Base-by-base conservation (phyloP, 2,797 vertebrate genomes). In the Channa striata region DNA sequence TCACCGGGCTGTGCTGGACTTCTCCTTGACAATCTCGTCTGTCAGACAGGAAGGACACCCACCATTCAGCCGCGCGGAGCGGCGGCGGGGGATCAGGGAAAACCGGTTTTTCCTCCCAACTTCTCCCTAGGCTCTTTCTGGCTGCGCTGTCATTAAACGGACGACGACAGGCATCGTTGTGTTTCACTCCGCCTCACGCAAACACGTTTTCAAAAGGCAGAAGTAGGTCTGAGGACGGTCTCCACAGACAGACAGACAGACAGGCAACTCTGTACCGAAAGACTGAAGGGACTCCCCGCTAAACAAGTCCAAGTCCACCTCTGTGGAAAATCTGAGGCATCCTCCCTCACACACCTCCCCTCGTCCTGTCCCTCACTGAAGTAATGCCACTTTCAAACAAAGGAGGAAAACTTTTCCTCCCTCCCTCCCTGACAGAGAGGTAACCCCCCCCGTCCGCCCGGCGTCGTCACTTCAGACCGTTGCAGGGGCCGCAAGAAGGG, bases 31-130 rank as follows among this genome's bases (percentile, higher is more conserved):
- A 50, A 37, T 74, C 63, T 23, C 52, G 36, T 14, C 77, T 70
- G 89, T 82, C 82, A 86, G 34, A 53, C 82, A 79, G 81, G 78
- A 79, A 85, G 81, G 80, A 57, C 77, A 48, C 19, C 57, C 70
- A 66, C 73, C 75, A 57, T 59, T 69, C 72, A 85, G 50, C 12
- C 4, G 46, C 62, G 77, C 74, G 68, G 79, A 74, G 69, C 81
- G 60, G 70, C 60, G 23, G 39, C 1, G 23, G 52, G 39, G 74
- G 40, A 76, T 74, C 64, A 65, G 47, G 77, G 67, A 67, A 60
- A 90, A 82, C 81, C 81, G 90, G 81, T 89, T 89, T 6, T 56
- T 54, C n/a, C 54, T 69, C 64, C 67, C 49, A 57, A 44, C 62
- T 73, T 78, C 19, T 58, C 68, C 51, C 40, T 2, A 1, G 49